phyloP scores from a whole-genome alignment of 2,888 invertebrate genomes.

The Papilio gigon region DNA sequence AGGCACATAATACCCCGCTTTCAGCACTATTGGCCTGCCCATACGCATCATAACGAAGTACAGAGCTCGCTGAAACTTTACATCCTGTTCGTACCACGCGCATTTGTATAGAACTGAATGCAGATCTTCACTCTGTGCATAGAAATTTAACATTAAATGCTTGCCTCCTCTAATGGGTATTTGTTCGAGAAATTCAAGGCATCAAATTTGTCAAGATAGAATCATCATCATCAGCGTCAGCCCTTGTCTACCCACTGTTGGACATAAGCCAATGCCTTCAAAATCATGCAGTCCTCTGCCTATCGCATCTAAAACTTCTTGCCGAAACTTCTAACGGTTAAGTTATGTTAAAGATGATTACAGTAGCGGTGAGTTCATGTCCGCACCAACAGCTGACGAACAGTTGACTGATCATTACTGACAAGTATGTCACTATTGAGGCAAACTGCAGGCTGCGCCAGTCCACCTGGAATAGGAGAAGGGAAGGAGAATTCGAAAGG shows the following conservation, averaged over 20 bases:
- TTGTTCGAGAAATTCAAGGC: not conserved
- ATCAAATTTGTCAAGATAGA: not conserved
- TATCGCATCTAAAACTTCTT: too few relatives aligned
- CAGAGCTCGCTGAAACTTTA: constrained; percentile 69
- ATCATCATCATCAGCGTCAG: too few relatives aligned
- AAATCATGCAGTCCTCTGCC: too few relatives aligned
- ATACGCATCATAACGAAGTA: constrained; percentile 77
- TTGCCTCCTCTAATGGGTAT: too few relatives aligned
- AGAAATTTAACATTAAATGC: not conserved
- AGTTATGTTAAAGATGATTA: too few relatives aligned
- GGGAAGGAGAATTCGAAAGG: not conserved
- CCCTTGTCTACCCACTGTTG: too few relatives aligned
- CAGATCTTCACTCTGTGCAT: constrained; percentile 68
- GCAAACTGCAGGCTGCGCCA: constrained; percentile 74
- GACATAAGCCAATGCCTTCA: too few relatives aligned
- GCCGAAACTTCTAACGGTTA: too few relatives aligned
- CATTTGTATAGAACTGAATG: constrained; percentile 76
- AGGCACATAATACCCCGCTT: constrained; percentile 75
- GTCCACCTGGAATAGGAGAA: constrained; percentile 58
- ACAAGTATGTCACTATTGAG: constrained; percentile 67
- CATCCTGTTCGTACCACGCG: constrained; percentile 78
- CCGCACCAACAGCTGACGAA: constrained; percentile 82
- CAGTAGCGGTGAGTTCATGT: constrained; percentile 75
- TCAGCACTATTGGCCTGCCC: constrained; percentile 67
- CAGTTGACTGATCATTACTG: constrained; percentile 78